Evolutionary conservation across 2,797 vertebrate species (phyloP).

Genomic region (Holocentrus rufus): DNA sequence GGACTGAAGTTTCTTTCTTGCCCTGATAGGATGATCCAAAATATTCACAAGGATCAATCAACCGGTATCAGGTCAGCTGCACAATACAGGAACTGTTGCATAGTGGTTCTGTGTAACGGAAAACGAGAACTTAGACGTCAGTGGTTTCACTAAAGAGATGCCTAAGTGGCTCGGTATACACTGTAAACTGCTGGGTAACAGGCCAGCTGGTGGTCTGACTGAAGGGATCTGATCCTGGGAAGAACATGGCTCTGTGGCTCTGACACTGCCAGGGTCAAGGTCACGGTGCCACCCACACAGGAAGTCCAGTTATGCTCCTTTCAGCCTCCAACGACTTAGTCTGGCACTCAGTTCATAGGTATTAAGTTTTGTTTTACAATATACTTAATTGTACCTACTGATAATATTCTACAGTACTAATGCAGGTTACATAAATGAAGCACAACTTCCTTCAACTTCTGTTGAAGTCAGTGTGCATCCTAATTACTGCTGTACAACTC

Average conservation of each 20-base stretch:
- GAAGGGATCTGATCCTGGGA: not conserved
- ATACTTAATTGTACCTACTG: too few species aligned
- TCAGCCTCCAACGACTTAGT: not conserved
- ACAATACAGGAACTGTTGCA: conserved; percentile 2
- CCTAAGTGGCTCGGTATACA: not conserved
- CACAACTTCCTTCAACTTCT: too few species aligned
- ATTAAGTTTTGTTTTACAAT: not conserved
- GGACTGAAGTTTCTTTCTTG: not conserved
- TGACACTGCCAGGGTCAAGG: not conserved
- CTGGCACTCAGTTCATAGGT: not conserved
- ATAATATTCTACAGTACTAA: not conserved
- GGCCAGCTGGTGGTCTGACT: not conserved
- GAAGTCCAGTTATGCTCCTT: conserved; percentile 7
- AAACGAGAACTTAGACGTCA: not conserved
- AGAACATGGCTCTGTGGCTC: not conserved
- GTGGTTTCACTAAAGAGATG: conserved; percentile 6
- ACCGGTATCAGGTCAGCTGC: not conserved
- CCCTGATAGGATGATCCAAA: not conserved
- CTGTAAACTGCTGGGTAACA: not conserved
- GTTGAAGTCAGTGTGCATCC: too few species aligned
- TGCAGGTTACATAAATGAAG: not conserved
- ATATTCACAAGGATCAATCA: not conserved
- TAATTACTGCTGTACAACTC: too few species aligned
- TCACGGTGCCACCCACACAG: not conserved
- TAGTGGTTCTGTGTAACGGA: not conserved